Evolutionary conservation across 2,888 invertebrate species (phyloP), one percentile per base, ranked within the genome.

Genomic region (Teleogryllus oceanicus): DNA sequence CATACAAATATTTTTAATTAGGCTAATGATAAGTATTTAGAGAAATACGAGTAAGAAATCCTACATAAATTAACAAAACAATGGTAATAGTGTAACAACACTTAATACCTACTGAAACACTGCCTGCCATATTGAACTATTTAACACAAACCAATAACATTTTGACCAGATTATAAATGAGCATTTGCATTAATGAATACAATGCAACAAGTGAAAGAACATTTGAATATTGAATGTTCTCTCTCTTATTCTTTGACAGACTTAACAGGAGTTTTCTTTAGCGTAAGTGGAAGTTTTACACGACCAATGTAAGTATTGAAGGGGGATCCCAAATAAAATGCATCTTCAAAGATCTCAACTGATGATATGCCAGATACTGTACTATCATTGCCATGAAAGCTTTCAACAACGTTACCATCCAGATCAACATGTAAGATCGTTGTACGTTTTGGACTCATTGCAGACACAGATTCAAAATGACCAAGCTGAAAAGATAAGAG

Each of bases 331-430:
- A 81, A 80, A 51, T 83, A 83, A 76, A 81, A 83, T 12, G 81
- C 79, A 20, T 81, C 81, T 78, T 83, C 80, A 77, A 81, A 81
- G 77, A 93, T 90, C 82, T 92, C 88, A 3, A 92, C 92, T 84
- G 94, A 94, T 83, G 92, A 92, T 24, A 94, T 88, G 13, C 86
- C 85, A 0, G 83, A 80, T 2, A 92, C 84, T 37, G 89, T 88
- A 74, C 88, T 88, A 84, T 93, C 91, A 0, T 89, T 89, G 76
- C 91, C 90, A 84, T 92, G 92, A 82, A 93, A 89, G 10, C 91
- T 90, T 49, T 93, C 92, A 10, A 94, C 85, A 82, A 95, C 90
- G 81, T 93, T 91, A 24, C 95, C 96, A 83, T 90, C 89, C 89
- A 91, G 91, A 84, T 94, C 92, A 1, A 94, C 84, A 84, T 93